Conservation (phyloP, 2,888 invertebrate species). For the Drosophila stalkeri region DNA sequence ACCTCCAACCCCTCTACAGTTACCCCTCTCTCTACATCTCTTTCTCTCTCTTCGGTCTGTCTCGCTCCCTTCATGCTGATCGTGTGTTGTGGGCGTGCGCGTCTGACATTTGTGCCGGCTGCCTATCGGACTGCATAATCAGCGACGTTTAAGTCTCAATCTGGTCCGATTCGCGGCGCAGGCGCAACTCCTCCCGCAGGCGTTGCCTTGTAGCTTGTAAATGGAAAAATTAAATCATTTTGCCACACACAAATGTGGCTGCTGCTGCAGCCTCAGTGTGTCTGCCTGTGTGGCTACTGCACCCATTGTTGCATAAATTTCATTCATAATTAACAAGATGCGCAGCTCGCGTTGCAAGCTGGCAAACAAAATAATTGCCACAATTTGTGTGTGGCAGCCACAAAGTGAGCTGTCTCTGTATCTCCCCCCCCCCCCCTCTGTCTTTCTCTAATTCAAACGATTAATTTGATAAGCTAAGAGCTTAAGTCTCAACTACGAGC, state of each 20-base stretch:
- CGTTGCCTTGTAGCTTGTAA: conserved; percentile 20
- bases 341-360: conserved; percentile 38
- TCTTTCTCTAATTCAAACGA: conserved; percentile 62
- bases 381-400: conserved; percentile 59
- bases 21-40: not conserved
- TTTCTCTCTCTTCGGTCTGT: not conserved
- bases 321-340: conserved; percentile 75
- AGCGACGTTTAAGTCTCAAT: conserved; percentile 59
- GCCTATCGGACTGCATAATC: conserved; percentile 55
- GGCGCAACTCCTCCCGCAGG: conserved; percentile 31
- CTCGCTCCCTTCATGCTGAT: conserved; percentile 25
- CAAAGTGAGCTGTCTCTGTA: conserved; percentile 67
- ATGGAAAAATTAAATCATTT: conserved; percentile 38
- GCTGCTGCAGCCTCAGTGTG: conserved; percentile 11
- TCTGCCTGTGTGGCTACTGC: conserved; percentile 53
- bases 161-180: conserved; percentile 39
- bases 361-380: conserved; percentile 73
- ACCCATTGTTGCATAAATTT: conserved; percentile 78
- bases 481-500: conserved; percentile 53
- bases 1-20: not conserved
- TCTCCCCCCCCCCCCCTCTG: not conserved
- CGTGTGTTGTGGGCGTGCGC: conserved; percentile 75
- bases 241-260: conserved; percentile 52
- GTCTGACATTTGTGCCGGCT: conserved; percentile 68
- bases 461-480: conserved; percentile 78